phyloP scores from a whole-genome alignment of 2,113 vertebrate species.

The Rhabdomys dilectus region DNA sequence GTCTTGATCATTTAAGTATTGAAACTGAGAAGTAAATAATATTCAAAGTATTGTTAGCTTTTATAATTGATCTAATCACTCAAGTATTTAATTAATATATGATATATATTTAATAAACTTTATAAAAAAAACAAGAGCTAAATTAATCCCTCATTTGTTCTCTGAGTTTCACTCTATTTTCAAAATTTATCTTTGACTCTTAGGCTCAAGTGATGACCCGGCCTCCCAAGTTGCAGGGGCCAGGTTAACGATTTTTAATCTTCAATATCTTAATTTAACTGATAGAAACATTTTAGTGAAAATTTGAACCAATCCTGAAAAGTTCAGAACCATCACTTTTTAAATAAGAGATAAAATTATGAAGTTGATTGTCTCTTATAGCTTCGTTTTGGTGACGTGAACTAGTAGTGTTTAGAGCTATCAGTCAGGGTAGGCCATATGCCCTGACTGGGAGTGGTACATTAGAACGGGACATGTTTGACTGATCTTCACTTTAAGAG shows the following conservation, averaged over 20 bases:
- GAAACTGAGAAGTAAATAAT: not conserved
- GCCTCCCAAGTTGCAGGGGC: not conserved
- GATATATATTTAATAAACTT: too few relatives aligned
- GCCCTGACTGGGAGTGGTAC: not conserved
- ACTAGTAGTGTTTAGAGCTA: not conserved
- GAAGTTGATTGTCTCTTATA: not conserved
- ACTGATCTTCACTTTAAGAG: too few relatives aligned
- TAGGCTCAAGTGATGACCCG: not conserved
- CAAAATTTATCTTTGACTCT: not conserved
- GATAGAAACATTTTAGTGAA: not conserved
- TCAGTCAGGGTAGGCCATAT: not conserved
- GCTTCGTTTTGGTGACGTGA: not conserved
- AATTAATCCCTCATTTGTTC: not conserved
- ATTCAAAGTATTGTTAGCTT: not conserved
- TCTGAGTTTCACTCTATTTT: not conserved
- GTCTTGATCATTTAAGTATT: constrained; percentile 58
- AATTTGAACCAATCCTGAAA: not conserved
- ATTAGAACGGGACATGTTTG: too few relatives aligned
- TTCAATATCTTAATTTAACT: not conserved
- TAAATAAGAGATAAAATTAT: not conserved
- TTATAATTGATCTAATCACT: not conserved
- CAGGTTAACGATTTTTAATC: not conserved
- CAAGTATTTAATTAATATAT: not conserved
- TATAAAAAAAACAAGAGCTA: not conserved
- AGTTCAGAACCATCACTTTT: not conserved